These are phyloP conservation scores for Erannis defoliaria DNA, from an alignment of 2,888 invertebrate genomes.

Conservation along the genomic window DNA sequence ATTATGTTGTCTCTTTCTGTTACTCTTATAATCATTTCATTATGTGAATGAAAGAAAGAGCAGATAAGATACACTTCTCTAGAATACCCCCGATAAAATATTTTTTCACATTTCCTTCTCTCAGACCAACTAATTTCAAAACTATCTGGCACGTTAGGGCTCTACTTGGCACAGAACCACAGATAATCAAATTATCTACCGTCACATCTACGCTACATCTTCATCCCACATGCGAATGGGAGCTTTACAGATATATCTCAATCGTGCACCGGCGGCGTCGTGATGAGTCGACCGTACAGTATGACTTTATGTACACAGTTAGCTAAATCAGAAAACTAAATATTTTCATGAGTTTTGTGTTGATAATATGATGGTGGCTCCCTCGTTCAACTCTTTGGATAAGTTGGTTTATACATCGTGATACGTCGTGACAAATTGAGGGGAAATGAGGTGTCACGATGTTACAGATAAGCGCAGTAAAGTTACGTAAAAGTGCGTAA, in stretches of 20 bases:
- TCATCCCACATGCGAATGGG: slow-evolving; percentile 45
- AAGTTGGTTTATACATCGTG: not conserved
- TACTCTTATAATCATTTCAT: not conserved
- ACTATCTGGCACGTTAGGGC: not conserved
- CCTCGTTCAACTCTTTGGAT: not conserved
- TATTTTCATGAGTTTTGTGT: not conserved
- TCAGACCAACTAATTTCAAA: not conserved
- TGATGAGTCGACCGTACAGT: slow-evolving; percentile 4
- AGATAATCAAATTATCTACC: slow-evolving; percentile 21
- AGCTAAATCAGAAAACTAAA: not conserved
- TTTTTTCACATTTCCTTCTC: not conserved
- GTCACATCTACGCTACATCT: slow-evolving; percentile 26
- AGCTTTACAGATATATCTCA: slow-evolving; percentile 26
- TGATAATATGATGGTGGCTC: not conserved
- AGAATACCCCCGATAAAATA: not conserved
- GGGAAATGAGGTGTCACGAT: slow-evolving; percentile 16
- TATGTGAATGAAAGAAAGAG: not conserved
- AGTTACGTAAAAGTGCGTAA: slow-evolving; percentile 4
- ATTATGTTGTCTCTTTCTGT: not conserved
- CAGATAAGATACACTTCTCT: not conserved
- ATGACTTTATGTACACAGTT: not conserved
- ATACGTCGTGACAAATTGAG: slow-evolving; percentile 15
- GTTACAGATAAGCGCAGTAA: slow-evolving; percentile 16
- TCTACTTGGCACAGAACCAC: not conserved
- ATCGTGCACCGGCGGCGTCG: slow-evolving; percentile 30